Evolutionary conservation across 2,888 invertebrate genomes (phyloP).

Genomic region (Congeria kusceri): DNA sequence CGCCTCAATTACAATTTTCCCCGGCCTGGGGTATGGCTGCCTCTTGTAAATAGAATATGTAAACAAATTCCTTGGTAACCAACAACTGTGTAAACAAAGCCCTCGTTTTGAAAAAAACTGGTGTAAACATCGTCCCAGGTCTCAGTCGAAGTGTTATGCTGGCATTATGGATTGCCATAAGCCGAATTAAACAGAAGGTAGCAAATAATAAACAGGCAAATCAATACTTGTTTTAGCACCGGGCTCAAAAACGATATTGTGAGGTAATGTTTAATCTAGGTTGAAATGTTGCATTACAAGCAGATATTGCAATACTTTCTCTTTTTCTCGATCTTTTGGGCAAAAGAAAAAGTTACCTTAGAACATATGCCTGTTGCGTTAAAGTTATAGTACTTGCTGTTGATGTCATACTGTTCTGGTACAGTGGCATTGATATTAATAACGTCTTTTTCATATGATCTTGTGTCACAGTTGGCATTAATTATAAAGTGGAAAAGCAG

Average conservation of each 20-base stretch:
- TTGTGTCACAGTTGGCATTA: too few relatives aligned
- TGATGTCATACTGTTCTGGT: too few relatives aligned
- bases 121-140: conserved; percentile 69
- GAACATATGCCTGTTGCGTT: too few relatives aligned
- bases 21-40: conserved; percentile 35
- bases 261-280: too few relatives aligned
- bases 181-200: conserved; percentile 57
- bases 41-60: conserved; percentile 62
- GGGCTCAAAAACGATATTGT: not conserved
- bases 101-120: conserved; percentile 68
- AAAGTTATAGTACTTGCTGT: too few relatives aligned
- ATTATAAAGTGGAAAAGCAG: too few relatives aligned
- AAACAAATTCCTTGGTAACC: conserved; percentile 63
- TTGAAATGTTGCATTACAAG: too few relatives aligned
- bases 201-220: conserved; percentile 63
- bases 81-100: conserved; percentile 74
- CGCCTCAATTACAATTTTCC: conserved; percentile 46
- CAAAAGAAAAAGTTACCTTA: too few relatives aligned
- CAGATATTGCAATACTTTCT: too few relatives aligned
- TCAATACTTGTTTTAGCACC: conserved; percentile 44
- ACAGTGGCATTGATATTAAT: too few relatives aligned
- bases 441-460: too few relatives aligned
- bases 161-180: conserved; percentile 48
- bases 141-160: conserved; percentile 65
- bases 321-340: too few relatives aligned